A percentile compares a stretch with the other conserved stretches of the same genome.
Conservation (phyloP, 64 coral and sea anemone genomes). For the Pocillopora damicornis region DNA sequence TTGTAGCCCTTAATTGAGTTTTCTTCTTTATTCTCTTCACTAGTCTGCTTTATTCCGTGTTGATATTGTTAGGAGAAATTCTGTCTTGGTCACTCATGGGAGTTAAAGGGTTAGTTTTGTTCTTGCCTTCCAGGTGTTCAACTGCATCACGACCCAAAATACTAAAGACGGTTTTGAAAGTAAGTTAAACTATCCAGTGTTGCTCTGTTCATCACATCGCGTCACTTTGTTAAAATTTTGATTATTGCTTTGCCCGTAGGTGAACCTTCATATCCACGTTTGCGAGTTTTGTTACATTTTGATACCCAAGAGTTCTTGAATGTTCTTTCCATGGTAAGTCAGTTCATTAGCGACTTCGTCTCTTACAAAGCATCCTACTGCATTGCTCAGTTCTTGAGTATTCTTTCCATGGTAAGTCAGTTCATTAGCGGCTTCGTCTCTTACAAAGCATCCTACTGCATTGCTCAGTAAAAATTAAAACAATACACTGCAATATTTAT, state of each 20-base stretch:
- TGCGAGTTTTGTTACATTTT: constrained; percentile 74
- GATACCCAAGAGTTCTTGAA: constrained; percentile 93
- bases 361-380: no score
- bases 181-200: background rate
- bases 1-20: no score
- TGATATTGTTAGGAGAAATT: background rate
- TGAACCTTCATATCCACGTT: constrained; percentile 64
- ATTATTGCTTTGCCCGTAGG: constrained; percentile 3
- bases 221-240: background rate
- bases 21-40: no score
- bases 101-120: background rate
- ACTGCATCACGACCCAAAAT: constrained; percentile 43
- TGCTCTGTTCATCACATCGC: background rate
- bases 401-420: constrained; percentile 85
- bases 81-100: background rate
- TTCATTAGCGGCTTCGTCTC: no score
- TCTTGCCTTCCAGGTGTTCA: constrained; percentile 45
- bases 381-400: constrained; percentile 66
- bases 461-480: constrained; percentile 1
- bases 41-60: no score
- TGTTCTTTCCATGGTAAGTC: constrained; percentile 90
- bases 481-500: no score
- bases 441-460: no score
- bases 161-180: constrained; percentile 63
- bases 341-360: no score